Base-by-base conservation (phyloP, 2,888 invertebrate species). In the Hydriomena furcata region DNA sequence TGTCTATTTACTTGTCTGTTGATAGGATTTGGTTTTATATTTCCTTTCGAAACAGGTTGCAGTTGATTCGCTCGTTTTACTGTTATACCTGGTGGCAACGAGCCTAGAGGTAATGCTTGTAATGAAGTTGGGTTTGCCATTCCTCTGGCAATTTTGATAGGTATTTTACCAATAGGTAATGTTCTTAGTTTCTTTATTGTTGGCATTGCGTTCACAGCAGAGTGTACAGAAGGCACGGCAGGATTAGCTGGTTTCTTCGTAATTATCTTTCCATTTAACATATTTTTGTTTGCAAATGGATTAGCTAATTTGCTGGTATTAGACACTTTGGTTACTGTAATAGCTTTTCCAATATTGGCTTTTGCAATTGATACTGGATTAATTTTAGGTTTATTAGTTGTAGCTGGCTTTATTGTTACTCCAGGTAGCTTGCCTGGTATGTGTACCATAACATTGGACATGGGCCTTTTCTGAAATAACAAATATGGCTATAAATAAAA, bases 361-460 rank as follows among this genome's bases (percentile, higher is more conserved):
- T 70, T 71, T 0, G 63, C 53, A 17, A 66, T 41, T 25, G 52
- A 34, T 10, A 55, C 23, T 21, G 58, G 20, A 47, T 57, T 62
- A 13, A 58, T 17, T 58, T 66, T 70, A 10, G 61, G 5, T 43
- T 49, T 63, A 8, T 52, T 30, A 53, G 72, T 49, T 28, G 78
- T 30, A 53, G 72, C 50, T 28, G 78, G 75, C 55, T 76, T 80
- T 46, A 84, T 81, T 25, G 79, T 79, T 2, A 83, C 55, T 31
- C 72, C 81, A 42, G 71, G 71, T 8, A 80, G 53, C 40, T 74
- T 77, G 12, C 59, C 67, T 10, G 88, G 89, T 53, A 90, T 85
- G 50, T 80, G 80, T 10, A 88, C 87, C 88, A 87, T 89, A n/a
- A 82, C 81, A 73, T 87, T 83, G 35, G 69, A 74, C 34, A 64